Base-by-base conservation (phyloP, 2,888 invertebrate genomes). In the Nomada goodeniana region DNA sequence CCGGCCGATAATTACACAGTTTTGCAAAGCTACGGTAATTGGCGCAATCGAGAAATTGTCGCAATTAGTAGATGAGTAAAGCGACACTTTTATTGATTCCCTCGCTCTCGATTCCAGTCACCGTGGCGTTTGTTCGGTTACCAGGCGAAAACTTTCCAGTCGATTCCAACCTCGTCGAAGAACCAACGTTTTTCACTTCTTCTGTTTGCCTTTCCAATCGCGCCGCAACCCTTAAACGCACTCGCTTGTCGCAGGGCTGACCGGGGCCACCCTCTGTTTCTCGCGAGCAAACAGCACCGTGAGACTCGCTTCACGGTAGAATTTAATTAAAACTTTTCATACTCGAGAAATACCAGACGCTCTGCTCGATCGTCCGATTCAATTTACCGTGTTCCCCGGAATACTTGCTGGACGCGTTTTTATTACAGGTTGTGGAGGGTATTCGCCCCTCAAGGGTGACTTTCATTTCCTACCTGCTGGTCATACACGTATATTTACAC, bases 1-100 rank as follows among this genome's bases (percentile, higher is more conserved):
- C 65, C 52, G 59, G 36, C 68, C 76, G 80, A 83, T 88, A 88
- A 88, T 88, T 88, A 85, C 70, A 68, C 81, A 81, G 81, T 83
- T 87, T 87, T 80, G 63, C 65, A 53, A 59, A 3, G 60, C 55
- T 13, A 73, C 72, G 75, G 61, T 86, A 85, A 88, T 88, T 86
- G 82, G 76, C 79, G 70, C 85, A 55, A 78, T 80, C 82, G 82
- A 76, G 80, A 76, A 80, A 81, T 83, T 83, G 79, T 85, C 86
- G 77, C 80, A 80, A 87, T 87, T 87, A 87, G 70, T 36, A 53
- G 69, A 73, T 60, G 77, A 79, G 79, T 68, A 65, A 23, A 69
- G 65, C 70, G 79, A 77, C 78, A 77, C 71, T 80, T 84, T 88
- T 86, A 87, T 86, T 74, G 86, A 84, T 76, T 77, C 72, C 52